phyloP scores from a whole-genome alignment of 2,113 vertebrate species.

The Gadus chalcogrammus region DNA sequence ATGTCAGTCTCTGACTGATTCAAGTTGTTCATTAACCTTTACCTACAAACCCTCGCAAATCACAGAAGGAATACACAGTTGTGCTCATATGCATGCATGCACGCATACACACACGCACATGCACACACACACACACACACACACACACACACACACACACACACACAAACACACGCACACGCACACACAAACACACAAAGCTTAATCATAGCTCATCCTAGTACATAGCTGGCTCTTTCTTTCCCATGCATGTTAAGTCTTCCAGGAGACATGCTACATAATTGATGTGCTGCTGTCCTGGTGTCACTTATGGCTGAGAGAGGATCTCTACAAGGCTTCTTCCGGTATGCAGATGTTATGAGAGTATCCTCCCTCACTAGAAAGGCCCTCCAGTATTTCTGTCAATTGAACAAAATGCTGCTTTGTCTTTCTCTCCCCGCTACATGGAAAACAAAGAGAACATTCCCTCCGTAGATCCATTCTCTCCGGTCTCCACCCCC shows the following conservation, averaged over 20 bases:
- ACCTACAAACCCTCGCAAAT: neutral
- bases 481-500: neutral
- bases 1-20: neutral
- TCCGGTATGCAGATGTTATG: neutral
- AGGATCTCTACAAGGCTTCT: neutral
- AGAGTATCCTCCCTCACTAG: neutral
- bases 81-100: conserved; percentile 1
- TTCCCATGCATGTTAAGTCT: too few species aligned
- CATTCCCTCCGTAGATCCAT: neutral
- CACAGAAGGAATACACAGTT: neutral
- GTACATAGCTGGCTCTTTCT: too few species aligned
- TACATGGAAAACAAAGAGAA: neutral
- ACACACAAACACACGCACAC: too few species aligned
- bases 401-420: conserved; percentile 1
- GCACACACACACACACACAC: conserved; percentile 25
- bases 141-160: conserved; percentile 10
- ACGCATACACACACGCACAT: conserved; percentile 6
- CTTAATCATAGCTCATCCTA: too few species aligned
- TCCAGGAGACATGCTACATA: conserved; percentile 32
- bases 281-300: conserved; percentile 7
- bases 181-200: too few species aligned
- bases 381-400: neutral
- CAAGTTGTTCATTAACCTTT: neutral
- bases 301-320: neutral
- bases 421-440: conserved; percentile 2